Base-by-base conservation (phyloP, 64 coral and sea anemone genomes). In the Cladopsammia gracilis region DNA sequence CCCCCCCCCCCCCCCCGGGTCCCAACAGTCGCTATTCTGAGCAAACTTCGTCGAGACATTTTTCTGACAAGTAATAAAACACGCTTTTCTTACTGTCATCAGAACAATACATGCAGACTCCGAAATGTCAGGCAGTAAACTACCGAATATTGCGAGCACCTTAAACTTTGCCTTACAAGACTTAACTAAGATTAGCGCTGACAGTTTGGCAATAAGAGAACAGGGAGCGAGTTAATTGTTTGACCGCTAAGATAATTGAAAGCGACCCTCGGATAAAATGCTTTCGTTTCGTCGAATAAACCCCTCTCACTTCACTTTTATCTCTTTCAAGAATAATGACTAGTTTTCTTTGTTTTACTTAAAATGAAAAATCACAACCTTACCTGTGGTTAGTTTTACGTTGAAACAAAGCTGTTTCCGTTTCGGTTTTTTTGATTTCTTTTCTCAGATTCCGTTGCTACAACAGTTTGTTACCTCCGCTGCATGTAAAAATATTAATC, bases 101-200 rank as follows among this genome's bases (percentile, higher is more conserved):
- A 84, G 12, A 52, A 66, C 62, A 84, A 84, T 84, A 10, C 80
- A 48, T 23, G 2, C 7, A 25, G 80, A 62, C 44, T 84, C 45
- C 20, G 60, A 12, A 6, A 14, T 50, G 60, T 67, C 77, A 62
- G 12, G 54, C 16, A 25, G 57, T 48, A n/a, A 6, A 84, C 16
- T 47, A 24, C 9, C 43, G 20, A 25, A 50, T 48, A 67, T 84
- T 84, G 26, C 61, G 4, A 84, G 60, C 44, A 64, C 59, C 43
- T 84, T 80, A 23, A 84, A 44, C 58, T 84, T 49, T 84, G 44
- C 60, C 80, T 84, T 84, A 65, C 80, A 68, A 23, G 62, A 68
- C 19, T 68, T 67, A 6, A 11, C 18, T 0, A 47, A 68, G 80
- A 84, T 84, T 84, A 84, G 20, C 62, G 42, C 2, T 68, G 80